Evolutionary conservation across 2,113 vertebrate species (phyloP).

Genomic region (Anthoscopus minutus): DNA sequence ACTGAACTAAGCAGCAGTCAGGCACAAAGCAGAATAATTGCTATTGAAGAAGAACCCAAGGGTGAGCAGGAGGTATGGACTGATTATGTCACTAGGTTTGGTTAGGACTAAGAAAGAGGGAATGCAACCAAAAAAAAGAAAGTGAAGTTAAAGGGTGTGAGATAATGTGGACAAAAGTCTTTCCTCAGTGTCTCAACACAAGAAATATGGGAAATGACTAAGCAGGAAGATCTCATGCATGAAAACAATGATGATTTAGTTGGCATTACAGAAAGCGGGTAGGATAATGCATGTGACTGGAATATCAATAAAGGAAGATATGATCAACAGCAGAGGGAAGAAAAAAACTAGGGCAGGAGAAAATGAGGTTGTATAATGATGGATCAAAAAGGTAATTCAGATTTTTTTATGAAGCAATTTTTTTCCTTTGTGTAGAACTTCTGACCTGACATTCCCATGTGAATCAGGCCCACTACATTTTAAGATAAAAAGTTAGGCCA

Average conservation of each 20-base stretch:
- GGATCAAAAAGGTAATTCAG: conserved; percentile 23
- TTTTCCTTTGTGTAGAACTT: neutral
- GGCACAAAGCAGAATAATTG: neutral
- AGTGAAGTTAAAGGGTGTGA: neutral
- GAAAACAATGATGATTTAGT: conserved; percentile 44
- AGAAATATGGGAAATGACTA: conserved; percentile 12
- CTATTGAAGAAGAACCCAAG: neutral
- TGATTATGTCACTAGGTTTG: neutral
- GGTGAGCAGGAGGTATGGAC: neutral
- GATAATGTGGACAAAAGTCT: neutral
- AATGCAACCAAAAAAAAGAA: neutral
- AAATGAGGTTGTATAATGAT: conserved; percentile 11
- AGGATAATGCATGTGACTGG: conserved; percentile 13
- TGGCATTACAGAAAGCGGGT: neutral
- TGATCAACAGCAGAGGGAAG: neutral
- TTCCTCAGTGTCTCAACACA: neutral
- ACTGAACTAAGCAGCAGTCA: neutral
- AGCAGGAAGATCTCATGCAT: conserved; percentile 36
- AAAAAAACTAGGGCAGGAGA: neutral
- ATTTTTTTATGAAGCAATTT: neutral
- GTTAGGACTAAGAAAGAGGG: neutral
- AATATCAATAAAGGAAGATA: conserved; percentile 44
- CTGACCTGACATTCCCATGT: neutral
- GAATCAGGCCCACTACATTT: neutral
- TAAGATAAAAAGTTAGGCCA: neutral